These are phyloP conservation scores for Sciurus vulgaris DNA, from an alignment of 2,797 vertebrate species.

Conservation along the genomic window DNA sequence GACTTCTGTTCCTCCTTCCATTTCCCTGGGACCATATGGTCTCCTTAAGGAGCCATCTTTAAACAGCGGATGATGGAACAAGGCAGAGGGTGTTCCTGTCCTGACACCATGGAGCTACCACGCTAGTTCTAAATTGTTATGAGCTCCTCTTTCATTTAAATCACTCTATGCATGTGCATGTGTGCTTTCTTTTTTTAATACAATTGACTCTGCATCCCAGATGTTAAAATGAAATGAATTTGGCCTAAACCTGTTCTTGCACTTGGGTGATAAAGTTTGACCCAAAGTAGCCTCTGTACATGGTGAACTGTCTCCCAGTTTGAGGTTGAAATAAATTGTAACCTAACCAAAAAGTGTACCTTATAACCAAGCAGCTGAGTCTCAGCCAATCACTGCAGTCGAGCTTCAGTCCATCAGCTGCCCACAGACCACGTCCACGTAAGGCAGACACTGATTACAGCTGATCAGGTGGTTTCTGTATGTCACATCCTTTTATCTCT, in stretches of 20 bases:
- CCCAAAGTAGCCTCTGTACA: background rate
- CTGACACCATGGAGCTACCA: background rate
- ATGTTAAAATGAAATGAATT: background rate
- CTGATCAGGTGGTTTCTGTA: background rate
- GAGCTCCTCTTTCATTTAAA: background rate
- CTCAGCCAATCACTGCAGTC: background rate
- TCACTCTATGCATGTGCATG: background rate
- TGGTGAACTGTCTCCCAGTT: background rate
- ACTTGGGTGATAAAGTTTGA: background rate
- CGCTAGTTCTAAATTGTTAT: background rate
- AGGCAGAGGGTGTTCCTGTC: background rate
- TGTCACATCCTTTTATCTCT: background rate
- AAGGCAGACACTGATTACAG: background rate
- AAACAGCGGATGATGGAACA: background rate
- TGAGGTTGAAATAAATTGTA: background rate
- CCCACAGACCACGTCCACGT: background rate
- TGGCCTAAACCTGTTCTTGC: background rate
- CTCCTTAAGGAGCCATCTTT: background rate
- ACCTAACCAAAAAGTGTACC: too few relatives aligned
- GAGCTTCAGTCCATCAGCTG: background rate
- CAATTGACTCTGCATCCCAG: background rate
- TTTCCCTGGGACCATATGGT: background rate
- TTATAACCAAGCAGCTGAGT: background rate
- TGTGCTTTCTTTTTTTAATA: conserved; percentile 25
- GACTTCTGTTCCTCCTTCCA: background rate